A percentile compares a stretch with the other conserved stretches of the same genome.
phyloP scores from a whole-genome alignment of 1,140 invertebrate species.

The Drosophila kikkawai region DNA sequence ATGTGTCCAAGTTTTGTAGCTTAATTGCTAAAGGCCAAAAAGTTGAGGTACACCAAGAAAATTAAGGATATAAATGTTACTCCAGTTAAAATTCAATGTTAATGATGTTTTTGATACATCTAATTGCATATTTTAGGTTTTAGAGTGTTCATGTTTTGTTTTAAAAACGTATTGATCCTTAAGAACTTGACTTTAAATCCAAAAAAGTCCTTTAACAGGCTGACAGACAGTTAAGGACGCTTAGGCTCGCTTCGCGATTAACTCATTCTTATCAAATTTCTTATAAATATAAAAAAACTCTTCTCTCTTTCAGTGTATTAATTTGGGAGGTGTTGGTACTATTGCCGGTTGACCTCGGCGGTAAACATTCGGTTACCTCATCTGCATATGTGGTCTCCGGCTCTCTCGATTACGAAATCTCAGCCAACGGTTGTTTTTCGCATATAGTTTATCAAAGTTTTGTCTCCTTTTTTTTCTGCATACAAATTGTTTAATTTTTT shows the following conservation, averaged over 20 bases:
- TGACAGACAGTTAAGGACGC: no score
- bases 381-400: conserved; percentile 51
- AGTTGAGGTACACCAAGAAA: background rate
- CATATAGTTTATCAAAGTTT: conserved; percentile 32
- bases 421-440: conserved; percentile 19
- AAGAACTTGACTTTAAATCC: no score
- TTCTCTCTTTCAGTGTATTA: background rate
- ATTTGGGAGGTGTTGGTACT: conserved; percentile 28
- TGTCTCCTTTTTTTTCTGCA: conserved; percentile 52
- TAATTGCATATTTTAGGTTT: background rate
- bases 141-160: no score
- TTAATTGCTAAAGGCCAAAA: conserved; percentile 61
- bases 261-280: no score
- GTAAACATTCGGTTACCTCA: conserved; percentile 63
- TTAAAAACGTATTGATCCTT: no score
- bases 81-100: no score
- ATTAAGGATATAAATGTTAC: background rate
- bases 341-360: conserved; percentile 74
- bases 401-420: conserved; percentile 69
- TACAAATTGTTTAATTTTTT: conserved; percentile 69
- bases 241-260: no score
- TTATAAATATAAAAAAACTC: no score
- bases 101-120: no score
- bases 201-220: no score
- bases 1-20: conserved; percentile 21